Percentiles rank a stretch among this genome's conserved stretches.
Conservation (phyloP, 1,140 invertebrate species). For the Bombus difficillimus region DNA sequence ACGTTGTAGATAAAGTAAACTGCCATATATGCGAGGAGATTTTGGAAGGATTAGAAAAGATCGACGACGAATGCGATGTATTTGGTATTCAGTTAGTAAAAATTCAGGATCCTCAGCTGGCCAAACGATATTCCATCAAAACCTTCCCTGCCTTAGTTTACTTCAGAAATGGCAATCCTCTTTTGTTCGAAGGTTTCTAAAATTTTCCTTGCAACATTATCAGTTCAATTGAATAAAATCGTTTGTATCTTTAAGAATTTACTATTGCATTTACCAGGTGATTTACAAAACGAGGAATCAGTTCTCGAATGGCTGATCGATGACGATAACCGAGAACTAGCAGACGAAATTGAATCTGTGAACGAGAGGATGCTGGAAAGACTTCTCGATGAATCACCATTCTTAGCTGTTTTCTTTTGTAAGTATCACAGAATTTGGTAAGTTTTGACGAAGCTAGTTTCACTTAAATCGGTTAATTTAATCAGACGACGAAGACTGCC, state of each 20-base stretch:
- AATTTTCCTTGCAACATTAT: not conserved
- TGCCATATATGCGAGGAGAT: conserved; percentile 97
- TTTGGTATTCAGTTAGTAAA: conserved; percentile 98
- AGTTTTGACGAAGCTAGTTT: not conserved
- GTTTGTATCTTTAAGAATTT: not conserved
- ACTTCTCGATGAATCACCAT: conserved; percentile 93
- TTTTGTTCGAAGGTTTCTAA: conserved; percentile 91
- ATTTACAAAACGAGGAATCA: conserved; percentile 95
- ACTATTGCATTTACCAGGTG: conserved; percentile 83
- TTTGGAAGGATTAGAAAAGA: conserved; percentile 93
- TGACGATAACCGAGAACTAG: conserved; percentile 95
- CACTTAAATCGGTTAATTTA: not conserved
- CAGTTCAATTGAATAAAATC: not conserved
- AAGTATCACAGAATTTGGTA: conserved; percentile 76
- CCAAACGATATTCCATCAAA: conserved; percentile 96
- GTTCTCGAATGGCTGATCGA: conserved; percentile 96
- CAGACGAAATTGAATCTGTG: conserved; percentile 96
- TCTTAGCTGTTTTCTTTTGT: conserved; percentile 97
- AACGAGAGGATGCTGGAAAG: conserved; percentile 95
- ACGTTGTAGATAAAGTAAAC: conserved; percentile 91
- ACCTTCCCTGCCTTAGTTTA: conserved; percentile 97
- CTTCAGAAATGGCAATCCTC: conserved; percentile 96
- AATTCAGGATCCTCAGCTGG: conserved; percentile 95
- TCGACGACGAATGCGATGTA: conserved; percentile 96
- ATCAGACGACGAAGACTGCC: conserved; percentile 94